Percentiles rank a stretch among this genome's conserved stretches.
Conservation (phyloP, 2,797 vertebrate genomes). For the Margarornis squamiger region DNA sequence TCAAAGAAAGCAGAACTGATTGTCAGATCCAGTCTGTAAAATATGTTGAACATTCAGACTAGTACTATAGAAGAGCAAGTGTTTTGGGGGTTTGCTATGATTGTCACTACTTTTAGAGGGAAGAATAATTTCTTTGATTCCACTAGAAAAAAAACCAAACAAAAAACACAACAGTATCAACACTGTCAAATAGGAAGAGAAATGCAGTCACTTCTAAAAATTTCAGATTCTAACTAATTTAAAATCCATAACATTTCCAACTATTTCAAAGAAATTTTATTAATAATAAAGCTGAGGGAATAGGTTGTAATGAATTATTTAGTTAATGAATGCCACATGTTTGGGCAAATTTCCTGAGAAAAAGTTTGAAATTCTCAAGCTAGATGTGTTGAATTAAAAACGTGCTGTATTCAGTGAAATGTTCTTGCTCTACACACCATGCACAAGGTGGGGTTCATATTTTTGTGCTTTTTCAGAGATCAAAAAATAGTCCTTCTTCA, state of each 20-base stretch:
- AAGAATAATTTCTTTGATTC: conserved; percentile 32
- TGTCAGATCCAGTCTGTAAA: conserved; percentile 2
- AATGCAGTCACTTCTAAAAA: conserved; percentile 30
- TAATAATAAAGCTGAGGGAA: conserved; percentile 46
- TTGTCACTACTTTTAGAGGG: conserved; percentile 23
- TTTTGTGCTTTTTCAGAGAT: background rate
- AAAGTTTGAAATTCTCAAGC: background rate
- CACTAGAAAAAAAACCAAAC: background rate
- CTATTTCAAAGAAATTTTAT: conserved; percentile 52
- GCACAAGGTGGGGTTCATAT: background rate
- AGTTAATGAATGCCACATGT: background rate
- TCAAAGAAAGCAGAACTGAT: conserved; percentile 38
- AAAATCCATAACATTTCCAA: conserved; percentile 36
- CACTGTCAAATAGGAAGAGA: conserved; percentile 34
- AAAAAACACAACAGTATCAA: background rate
- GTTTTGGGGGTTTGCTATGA: background rate
- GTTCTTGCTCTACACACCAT: background rate
- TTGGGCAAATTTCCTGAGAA: background rate
- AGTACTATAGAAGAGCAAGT: background rate
- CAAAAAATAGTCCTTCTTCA: background rate
- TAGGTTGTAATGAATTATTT: conserved; percentile 45
- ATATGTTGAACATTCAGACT: background rate
- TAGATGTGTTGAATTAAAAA: background rate
- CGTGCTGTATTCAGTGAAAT: background rate
- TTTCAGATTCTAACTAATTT: conserved; percentile 45